Base-by-base conservation (phyloP, 2,888 invertebrate genomes). In the Automeris io region DNA sequence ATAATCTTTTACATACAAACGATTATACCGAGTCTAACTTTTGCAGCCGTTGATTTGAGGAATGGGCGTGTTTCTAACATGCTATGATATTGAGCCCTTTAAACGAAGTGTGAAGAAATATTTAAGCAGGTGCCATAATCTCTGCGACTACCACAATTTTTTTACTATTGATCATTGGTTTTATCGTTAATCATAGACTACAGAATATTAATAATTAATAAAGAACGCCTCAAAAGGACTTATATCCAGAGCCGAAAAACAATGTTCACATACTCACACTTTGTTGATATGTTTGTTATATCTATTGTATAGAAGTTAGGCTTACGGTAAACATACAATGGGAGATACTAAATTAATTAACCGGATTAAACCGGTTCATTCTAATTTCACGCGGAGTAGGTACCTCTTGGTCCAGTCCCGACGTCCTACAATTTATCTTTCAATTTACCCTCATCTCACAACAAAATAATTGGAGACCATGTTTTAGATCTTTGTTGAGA, bases 311-410 rank as follows among this genome's bases (percentile, higher is more conserved):
- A 32, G 7, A 29, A 18, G 8, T 22, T n/a, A 37, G 23, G 13
- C n/a, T 11, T 23, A 32, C 11, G 23, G 23, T 23, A 18, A 23
- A 22, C 32, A 13, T 6, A 32, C 25, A 35, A 23, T 19, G 11
- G 18, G 19, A 9, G 11, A 12, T 42, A 45, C 33, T 41, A 44
- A 56, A 54, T 56, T 57, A 57, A 65, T 61, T 61, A 46, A 39
- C 50, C 13, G 45, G 47, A 54, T 47, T 42, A 54, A 54, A 52
- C 47, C 33, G 40, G 52, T 37, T 37, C 23, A 12, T 37, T 23
- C 37, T 23, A 36, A 37, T 37, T 37, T 37, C 32, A 32, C 37
- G 31, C 32, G 18, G 29, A 19, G 23, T n/a, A n/a, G n/a, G n/a
- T 23, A 32, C 37, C 23, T 31, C 32, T 11, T 21, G 32, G 37